Evolutionary conservation across 2,797 vertebrate genomes (phyloP).

Genomic region (Chloroceryle inda): DNA sequence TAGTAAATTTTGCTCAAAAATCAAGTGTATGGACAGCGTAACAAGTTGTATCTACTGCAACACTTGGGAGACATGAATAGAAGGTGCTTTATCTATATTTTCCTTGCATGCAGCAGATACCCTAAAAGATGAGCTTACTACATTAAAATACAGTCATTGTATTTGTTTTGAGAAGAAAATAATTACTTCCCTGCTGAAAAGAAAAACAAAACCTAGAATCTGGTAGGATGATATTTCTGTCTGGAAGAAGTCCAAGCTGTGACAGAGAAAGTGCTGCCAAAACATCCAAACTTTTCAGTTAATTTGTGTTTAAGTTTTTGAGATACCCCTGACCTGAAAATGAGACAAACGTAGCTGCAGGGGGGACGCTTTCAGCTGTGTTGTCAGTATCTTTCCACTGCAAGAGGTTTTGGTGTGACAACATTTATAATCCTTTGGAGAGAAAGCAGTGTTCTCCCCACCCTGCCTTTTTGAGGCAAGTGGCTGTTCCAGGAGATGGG

Average conservation of each 20-base stretch:
- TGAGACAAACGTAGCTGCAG: not conserved
- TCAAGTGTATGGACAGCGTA: too few species aligned
- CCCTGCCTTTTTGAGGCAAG: not conserved
- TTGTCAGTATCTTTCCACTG: constrained; percentile 42
- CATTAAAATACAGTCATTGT: not conserved
- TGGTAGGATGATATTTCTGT: not conserved
- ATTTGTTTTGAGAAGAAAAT: not conserved
- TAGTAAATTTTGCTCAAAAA: not conserved
- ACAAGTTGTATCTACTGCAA: not conserved
- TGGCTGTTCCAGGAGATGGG: constrained; percentile 4
- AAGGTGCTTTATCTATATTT: not conserved
- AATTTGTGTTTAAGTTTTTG: not conserved
- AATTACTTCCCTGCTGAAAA: not conserved
- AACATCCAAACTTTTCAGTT: not conserved
- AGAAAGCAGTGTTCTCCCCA: not conserved
- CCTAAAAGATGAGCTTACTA: rapidly evolving
- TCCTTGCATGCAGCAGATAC: not conserved
- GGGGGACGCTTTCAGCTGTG: not conserved
- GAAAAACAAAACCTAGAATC: not conserved
- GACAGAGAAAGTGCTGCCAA: not conserved
- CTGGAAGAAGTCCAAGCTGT: not conserved
- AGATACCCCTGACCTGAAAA: constrained; percentile 27
- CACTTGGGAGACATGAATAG: not conserved
- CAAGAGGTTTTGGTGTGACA: constrained; percentile 15
- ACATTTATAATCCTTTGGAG: not conserved